A percentile compares a stretch with the other conserved stretches of the same genome.
Evolutionary conservation across 1,140 invertebrate species (phyloP).

Genomic region (Drosophila guanche): DNA sequence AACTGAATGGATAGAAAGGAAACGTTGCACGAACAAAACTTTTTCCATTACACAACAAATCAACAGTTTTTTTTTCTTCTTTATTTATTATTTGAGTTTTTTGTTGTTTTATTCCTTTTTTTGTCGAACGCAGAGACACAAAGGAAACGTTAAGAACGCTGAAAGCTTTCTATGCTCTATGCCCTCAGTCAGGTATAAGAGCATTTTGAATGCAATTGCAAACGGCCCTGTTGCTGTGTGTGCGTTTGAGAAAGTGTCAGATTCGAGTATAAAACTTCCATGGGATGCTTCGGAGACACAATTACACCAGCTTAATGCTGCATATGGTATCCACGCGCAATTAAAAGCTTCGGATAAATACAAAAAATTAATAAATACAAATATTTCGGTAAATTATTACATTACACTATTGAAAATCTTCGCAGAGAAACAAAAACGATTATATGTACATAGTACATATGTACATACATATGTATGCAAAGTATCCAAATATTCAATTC

Average conservation of each 20-base stretch:
- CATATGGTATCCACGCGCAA: too few species aligned
- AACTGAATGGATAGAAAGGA: slow-evolving; percentile 75
- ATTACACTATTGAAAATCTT: too few species aligned
- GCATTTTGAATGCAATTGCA: slow-evolving; percentile 45
- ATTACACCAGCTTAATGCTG: too few species aligned
- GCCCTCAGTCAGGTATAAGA: slow-evolving; percentile 53
- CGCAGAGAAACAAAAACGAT: too few species aligned
- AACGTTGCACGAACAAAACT: slow-evolving; percentile 76
- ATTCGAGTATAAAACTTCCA: too few species aligned
- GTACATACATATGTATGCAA: too few species aligned
- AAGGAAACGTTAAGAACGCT: slow-evolving; percentile 75
- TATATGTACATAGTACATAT: too few species aligned
- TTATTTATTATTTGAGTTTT: slow-evolving; percentile 53
- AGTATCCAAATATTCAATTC: too few species aligned
- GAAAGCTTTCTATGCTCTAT: slow-evolving; percentile 76
- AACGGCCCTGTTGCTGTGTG: slow-evolving; percentile 5
- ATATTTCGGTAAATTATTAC: too few species aligned
- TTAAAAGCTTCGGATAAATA: too few species aligned
- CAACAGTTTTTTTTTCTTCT: slow-evolving; percentile 65
- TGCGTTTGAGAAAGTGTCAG: background rate
- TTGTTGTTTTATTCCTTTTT: slow-evolving; percentile 49
- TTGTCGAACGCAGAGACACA: slow-evolving; percentile 66
- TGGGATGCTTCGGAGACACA: background rate
- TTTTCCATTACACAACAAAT: slow-evolving; percentile 80
- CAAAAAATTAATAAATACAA: too few species aligned